Evolutionary conservation across 2,888 invertebrate genomes (phyloP), one percentile per base, ranked within the genome.

Genomic region (Homarus gammarus): DNA sequence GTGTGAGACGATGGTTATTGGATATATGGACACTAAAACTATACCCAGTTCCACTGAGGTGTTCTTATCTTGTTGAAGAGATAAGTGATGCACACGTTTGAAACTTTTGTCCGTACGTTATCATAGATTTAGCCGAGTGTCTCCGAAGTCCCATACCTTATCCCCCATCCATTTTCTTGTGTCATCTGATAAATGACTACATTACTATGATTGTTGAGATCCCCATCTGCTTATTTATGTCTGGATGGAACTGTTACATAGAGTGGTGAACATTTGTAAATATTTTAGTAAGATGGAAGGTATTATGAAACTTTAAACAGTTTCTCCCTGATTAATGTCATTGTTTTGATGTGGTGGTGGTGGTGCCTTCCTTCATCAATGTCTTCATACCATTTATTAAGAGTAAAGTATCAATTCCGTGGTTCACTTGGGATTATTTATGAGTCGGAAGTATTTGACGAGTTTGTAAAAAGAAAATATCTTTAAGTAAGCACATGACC

Each of bases 271-370:
- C 51, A 51, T 72, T 78, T 86, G 86, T 86, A 79, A 49, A 86
- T 86, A 85, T 49, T 49, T 77, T 85, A 70, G n/a, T 85, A 64
- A 85, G 64, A 73, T 64, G 84, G 38, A 64, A 64, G 64, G 40
- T 73, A 51, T 73, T 84, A 64, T 85, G 84, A 75, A 61, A 61
- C 75, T 68, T n/a, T 36, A 68, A n/a, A 44, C 18, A 38, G 75
- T 61, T 73, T 73, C 56, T 49, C 77, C 33, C 40, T 68, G 49
- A 68, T 64, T 38, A n/a, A 49, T 83, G 68, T 10, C 64, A 64
- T 77, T 51, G 70, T 85, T 85, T 77, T 75, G 77, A 84, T n/a
- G 79, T 86, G 79, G 72, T 49, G 79, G 86, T 86, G 86, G 72
- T 49, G 79, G 86, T 86, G 86, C 72, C 86, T 68, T 79, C 72